phyloP scores from a whole-genome alignment of 2,113 vertebrate genomes.

The Entelurus aequoreus region DNA sequence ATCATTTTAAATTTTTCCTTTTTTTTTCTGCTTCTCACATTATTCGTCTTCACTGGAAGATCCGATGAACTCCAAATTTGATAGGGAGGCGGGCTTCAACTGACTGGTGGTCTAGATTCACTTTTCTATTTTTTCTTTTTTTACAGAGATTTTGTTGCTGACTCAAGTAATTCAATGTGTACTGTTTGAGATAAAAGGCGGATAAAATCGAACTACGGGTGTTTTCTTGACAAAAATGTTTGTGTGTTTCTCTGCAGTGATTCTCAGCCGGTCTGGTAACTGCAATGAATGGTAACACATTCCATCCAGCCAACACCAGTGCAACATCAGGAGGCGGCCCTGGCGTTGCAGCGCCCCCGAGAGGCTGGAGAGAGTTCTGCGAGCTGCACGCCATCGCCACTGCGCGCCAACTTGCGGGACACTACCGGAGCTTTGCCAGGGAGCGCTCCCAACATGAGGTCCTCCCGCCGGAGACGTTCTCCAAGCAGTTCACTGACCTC shows the following conservation, averaged over 20 bases:
- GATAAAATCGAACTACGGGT: conserved; percentile 40
- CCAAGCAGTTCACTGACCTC: conserved; percentile 85
- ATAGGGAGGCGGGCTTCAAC: conserved; percentile 16
- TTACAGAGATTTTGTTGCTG: conserved; percentile 35
- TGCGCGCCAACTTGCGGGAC: conserved; percentile 85
- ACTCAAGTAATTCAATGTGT: conserved; percentile 40
- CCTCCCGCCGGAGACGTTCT: conserved; percentile 85
- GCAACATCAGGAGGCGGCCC: conserved; percentile 56
- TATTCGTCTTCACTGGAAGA: background rate
- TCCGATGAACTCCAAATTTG: conserved; percentile 12
- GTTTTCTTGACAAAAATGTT: conserved; percentile 27
- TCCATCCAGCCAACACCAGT: conserved; percentile 75
- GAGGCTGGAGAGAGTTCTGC: conserved; percentile 96
- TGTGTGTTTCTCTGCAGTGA: conserved; percentile 66
- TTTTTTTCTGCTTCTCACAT: conserved; percentile 1
- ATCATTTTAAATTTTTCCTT: conserved; percentile 4
- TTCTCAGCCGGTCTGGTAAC: conserved; percentile 77
- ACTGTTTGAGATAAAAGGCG: conserved; percentile 28
- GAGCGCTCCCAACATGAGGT: conserved; percentile 82
- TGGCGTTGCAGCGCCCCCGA: conserved; percentile 61
- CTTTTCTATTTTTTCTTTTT: conserved; percentile 8
- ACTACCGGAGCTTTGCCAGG: conserved; percentile 86
- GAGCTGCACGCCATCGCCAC: conserved; percentile 89
- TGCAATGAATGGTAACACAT: conserved; percentile 94
- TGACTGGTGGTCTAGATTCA: conserved; percentile 31